A percentile compares a stretch with the other conserved stretches of the same genome.
Evolutionary conservation across 2,113 vertebrate species (phyloP).

Genomic region (Alethe castanea): DNA sequence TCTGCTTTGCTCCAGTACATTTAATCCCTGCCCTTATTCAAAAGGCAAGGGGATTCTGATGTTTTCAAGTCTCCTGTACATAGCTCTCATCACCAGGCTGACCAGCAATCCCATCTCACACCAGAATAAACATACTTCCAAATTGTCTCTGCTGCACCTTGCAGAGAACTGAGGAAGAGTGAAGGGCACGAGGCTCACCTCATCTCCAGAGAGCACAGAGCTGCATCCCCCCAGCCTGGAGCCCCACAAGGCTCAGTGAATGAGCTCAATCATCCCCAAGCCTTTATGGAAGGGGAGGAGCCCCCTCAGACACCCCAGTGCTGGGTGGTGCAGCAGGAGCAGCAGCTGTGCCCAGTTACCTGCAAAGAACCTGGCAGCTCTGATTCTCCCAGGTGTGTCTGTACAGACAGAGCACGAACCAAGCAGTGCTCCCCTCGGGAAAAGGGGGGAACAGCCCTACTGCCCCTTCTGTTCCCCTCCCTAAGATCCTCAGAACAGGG

Average conservation of each 20-base stretch:
- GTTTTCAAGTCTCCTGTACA: rapidly evolving
- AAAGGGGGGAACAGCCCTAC: rapidly evolving
- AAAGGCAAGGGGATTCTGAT: rapidly evolving
- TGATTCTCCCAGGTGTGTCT: rapidly evolving
- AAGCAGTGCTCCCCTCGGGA: rapidly evolving
- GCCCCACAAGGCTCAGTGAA: rapidly evolving
- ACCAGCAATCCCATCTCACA: neutral
- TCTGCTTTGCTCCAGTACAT: neutral
- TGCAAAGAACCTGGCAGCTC: neutral
- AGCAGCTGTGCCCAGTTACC: neutral
- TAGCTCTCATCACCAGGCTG: rapidly evolving
- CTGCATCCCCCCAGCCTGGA: neutral
- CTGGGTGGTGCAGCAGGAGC: neutral
- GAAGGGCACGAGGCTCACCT: neutral
- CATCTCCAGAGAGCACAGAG: neutral
- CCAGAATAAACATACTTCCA: rapidly evolving
- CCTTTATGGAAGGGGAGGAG: rapidly evolving
- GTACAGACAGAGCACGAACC: rapidly evolving
- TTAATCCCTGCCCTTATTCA: too few species aligned
- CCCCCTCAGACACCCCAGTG: neutral
- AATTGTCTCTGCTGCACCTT: rapidly evolving
- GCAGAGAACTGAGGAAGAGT: rapidly evolving
- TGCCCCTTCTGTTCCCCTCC: neutral
- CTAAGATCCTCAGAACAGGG: neutral
- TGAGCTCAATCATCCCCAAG: rapidly evolving